Conservation (phyloP, 2,888 invertebrate genomes). For the Leptopilina syphax region DNA sequence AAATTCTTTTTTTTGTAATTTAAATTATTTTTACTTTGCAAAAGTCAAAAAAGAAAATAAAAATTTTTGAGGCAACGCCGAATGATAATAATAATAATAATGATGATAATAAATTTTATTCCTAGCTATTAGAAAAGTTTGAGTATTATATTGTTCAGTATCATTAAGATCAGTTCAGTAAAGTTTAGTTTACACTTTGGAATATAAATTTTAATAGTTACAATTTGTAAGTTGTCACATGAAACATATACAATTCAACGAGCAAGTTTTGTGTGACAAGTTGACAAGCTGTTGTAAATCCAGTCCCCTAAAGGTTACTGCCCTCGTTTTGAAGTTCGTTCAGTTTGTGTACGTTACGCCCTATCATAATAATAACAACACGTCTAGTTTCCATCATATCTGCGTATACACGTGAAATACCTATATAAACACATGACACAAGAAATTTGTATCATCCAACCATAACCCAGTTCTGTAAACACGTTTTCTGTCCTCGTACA, state of each 20-base stretch:
- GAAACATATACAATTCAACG: neutral
- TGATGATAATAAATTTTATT: too few relatives aligned
- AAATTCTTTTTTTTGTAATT: too few relatives aligned
- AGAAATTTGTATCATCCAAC: constrained; percentile 19
- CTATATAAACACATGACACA: constrained; percentile 7
- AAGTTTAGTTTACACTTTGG: neutral
- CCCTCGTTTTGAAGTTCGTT: neutral
- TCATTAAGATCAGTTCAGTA: neutral
- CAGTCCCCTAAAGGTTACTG: constrained; percentile 15
- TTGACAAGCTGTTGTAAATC: neutral
- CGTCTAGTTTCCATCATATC: constrained; percentile 9
- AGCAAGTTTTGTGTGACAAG: neutral
- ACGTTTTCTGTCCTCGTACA: neutral
- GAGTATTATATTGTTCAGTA: too few relatives aligned
- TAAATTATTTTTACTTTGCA: too few relatives aligned
- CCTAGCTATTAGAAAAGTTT: too few relatives aligned
- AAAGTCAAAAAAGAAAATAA: too few relatives aligned
- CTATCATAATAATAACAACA: constrained; percentile 14
- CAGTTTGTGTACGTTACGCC: constrained; percentile 3
- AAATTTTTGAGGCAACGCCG: too few relatives aligned
- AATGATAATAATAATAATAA: too few relatives aligned
- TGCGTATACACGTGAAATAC: neutral
- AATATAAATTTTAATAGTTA: neutral
- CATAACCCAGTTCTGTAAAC: constrained; percentile 27
- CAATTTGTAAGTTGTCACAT: neutral